phyloP scores from a whole-genome alignment of 2,888 invertebrate genomes.

The Cheilosia grossa region DNA sequence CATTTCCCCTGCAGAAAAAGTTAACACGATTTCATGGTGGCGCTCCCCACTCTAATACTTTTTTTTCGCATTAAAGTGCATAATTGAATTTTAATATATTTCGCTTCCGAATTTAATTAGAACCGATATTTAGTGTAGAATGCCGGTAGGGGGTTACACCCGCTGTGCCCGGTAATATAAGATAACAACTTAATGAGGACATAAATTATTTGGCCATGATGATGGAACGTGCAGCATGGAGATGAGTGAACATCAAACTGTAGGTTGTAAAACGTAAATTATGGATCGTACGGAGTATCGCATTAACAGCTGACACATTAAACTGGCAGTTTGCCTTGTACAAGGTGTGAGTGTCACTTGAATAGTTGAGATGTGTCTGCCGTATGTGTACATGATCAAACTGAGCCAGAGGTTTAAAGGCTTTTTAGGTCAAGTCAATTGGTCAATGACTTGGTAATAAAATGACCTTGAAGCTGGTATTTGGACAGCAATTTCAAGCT shows the following conservation, averaged over 20 bases:
- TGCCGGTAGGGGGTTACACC: conserved; percentile 22
- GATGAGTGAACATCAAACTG: too few relatives aligned
- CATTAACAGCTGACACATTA: not conserved
- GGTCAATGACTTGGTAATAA: too few relatives aligned
- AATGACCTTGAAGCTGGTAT: too few relatives aligned
- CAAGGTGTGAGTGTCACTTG: not conserved
- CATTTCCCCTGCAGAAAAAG: conserved; percentile 1
- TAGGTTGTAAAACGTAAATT: too few relatives aligned
- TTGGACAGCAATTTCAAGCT: too few relatives aligned
- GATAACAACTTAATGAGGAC: conserved; percentile 64
- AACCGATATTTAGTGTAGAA: not conserved
- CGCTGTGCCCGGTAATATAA: conserved; percentile 50
- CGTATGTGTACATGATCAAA: not conserved
- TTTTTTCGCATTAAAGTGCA: conserved; percentile 28
- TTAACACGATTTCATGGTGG: not conserved
- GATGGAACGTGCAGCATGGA: not conserved
- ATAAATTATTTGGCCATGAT: conserved; percentile 45
- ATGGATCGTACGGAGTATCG: not conserved
- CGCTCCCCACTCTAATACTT: not conserved
- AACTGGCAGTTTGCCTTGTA: not conserved
- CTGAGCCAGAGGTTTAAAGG: not conserved
- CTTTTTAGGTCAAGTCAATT: not conserved
- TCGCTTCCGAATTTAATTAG: conserved; percentile 44
- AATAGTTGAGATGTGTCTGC: not conserved
- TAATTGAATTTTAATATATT: conserved; percentile 64